Evolutionary conservation across 1,140 invertebrate species (phyloP).

Genomic region (Pogonomyrmex californicus): DNA sequence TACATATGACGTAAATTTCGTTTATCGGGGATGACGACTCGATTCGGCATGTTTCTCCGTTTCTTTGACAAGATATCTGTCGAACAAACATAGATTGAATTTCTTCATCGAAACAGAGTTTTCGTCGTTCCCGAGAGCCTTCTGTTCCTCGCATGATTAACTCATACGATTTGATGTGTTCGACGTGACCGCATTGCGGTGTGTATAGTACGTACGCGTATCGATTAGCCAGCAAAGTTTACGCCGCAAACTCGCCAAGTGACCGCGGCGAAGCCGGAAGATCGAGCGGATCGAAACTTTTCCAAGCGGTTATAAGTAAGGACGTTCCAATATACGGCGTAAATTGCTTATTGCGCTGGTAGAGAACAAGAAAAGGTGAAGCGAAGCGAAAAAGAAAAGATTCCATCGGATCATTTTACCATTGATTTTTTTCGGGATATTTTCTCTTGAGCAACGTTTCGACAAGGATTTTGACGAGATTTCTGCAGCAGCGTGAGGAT

Average conservation of each 20-base stretch:
- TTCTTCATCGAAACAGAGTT: not conserved
- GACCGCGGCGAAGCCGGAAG: conserved; percentile 31
- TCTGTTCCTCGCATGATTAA: not conserved
- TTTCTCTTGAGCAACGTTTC: not conserved
- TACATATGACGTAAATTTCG: not conserved
- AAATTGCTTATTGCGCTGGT: not conserved
- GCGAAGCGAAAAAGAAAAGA: not conserved
- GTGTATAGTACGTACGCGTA: conserved; percentile 22
- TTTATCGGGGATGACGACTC: not conserved
- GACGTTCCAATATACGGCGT: not conserved
- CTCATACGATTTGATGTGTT: not conserved
- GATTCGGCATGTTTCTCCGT: not conserved
- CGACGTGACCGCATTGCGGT: conserved; percentile 55
- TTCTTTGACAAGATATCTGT: not conserved
- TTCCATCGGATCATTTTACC: not conserved
- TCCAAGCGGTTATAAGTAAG: conserved; percentile 11
- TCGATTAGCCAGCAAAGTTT: conserved; percentile 39
- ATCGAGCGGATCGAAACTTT: conserved; percentile 57
- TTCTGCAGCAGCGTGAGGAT: not conserved
- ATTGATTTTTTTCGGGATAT: not conserved
- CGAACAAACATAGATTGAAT: not conserved
- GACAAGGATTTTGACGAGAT: not conserved
- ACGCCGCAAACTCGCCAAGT: not conserved
- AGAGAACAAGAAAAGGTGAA: not conserved
- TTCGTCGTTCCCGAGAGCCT: not conserved